A percentile compares a stretch with the other conserved stretches of the same genome.
These are phyloP conservation scores for Elephas maximus DNA, from an alignment of 2,113 vertebrate species.

Conservation along the genomic window DNA sequence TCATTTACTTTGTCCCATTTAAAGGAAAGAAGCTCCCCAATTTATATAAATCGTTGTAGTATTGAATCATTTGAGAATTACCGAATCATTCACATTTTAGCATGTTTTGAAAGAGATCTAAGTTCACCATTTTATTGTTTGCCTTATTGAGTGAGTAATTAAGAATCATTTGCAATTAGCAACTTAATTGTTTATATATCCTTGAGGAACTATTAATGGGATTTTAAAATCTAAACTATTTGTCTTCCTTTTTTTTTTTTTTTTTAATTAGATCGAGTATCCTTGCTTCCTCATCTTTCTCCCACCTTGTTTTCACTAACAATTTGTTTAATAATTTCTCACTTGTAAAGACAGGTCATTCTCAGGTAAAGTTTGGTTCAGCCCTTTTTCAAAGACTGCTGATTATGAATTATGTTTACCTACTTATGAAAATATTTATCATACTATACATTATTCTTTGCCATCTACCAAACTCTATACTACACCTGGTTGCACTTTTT, in stretches of 20 bases:
- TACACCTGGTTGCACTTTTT: not conserved
- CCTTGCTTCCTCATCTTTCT: not conserved
- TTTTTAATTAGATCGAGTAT: not conserved
- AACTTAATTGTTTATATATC: not conserved
- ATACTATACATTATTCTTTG: not conserved
- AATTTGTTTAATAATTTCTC: not conserved
- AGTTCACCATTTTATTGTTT: not conserved
- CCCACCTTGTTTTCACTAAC: not conserved
- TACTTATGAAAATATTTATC: not conserved
- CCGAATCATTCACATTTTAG: not conserved
- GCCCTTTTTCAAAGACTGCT: not conserved
- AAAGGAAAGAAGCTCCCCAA: not conserved
- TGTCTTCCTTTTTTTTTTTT: not conserved
- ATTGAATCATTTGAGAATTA: not conserved
- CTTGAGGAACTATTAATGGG: not conserved
- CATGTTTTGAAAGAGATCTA: not conserved
- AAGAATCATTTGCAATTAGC: constrained; percentile 41
- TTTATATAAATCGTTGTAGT: not conserved
- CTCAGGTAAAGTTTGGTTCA: not conserved
- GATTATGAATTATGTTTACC: not conserved
- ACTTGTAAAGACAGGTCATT: not conserved
- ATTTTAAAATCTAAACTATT: constrained; percentile 41
- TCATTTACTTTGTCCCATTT: not conserved
- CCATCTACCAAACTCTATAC: not conserved
- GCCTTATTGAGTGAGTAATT: not conserved